Evolutionary conservation across 2,113 vertebrate species (phyloP).

Genomic region (Lophius piscatorius): DNA sequence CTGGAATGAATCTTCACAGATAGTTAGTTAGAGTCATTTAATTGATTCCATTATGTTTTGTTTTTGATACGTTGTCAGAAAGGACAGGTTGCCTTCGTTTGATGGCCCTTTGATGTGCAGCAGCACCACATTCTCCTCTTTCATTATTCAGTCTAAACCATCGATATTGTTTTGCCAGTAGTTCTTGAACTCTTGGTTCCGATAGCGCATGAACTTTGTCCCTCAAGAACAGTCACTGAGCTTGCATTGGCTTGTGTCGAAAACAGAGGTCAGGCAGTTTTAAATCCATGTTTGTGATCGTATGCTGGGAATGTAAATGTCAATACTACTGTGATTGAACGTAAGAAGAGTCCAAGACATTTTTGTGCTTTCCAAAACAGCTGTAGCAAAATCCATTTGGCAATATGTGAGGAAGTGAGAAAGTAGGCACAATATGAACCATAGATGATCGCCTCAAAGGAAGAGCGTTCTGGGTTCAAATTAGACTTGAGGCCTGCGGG

Average conservation of each 20-base stretch:
- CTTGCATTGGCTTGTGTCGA: conserved; percentile 9
- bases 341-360: no score
- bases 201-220: conserved; percentile 30
- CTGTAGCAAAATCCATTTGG: no score
- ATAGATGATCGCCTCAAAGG: no score
- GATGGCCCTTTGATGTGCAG: conserved; percentile 9
- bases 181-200: conserved; percentile 38
- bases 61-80: not conserved
- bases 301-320: not conserved
- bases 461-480: no score
- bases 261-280: conserved; percentile 8
- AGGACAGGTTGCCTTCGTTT: conserved; percentile 7
- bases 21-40: conserved; percentile 6
- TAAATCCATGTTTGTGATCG: not conserved
- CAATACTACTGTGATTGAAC: not conserved
- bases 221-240: conserved; percentile 21
- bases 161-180: conserved; percentile 50
- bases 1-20: no score
- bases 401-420: no score
- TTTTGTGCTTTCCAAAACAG: no score
- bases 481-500: no score
- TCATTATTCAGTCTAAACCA: conserved; percentile 56
- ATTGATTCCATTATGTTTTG: conserved; percentile 1
- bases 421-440: no score
- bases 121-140: conserved; percentile 40